These are phyloP conservation scores for Aplodontia rufa DNA, from an alignment of 2,113 vertebrate genomes.

Conservation along the genomic window DNA sequence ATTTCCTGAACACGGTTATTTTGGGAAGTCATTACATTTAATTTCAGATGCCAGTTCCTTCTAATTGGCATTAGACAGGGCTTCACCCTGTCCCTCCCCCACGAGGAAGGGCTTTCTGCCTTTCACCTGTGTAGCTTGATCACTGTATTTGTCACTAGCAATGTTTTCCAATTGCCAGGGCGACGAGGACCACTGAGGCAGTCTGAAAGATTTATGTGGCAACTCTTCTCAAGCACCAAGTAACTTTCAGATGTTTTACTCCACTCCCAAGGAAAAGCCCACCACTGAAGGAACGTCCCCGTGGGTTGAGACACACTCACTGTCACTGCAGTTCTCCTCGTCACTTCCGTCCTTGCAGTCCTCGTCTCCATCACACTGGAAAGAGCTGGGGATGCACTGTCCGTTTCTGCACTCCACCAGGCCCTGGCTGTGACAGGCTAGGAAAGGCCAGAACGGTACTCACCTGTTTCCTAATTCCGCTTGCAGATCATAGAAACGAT, in stretches of 20 bases:
- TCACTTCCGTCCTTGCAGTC: slow-evolving; percentile 97
- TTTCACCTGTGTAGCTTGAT: neutral
- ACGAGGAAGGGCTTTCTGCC: neutral
- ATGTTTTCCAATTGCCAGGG: neutral
- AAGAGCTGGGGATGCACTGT: slow-evolving; percentile 93
- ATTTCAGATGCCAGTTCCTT: slow-evolving; percentile 39
- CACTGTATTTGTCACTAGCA: neutral
- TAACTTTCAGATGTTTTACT: neutral
- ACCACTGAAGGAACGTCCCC: accelerated
- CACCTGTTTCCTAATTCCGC: neutral
- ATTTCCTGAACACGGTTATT: neutral
- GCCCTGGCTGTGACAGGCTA: slow-evolving; percentile 94
- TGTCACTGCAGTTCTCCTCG: slow-evolving; percentile 89
- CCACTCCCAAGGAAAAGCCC: neutral
- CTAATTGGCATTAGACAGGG: slow-evolving; percentile 32
- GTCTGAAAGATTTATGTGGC: neutral
- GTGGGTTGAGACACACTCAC: slow-evolving; percentile 67
- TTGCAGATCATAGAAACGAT: accelerated
- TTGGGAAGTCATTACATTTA: neutral
- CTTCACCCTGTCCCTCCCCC: neutral
- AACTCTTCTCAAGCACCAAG: neutral
- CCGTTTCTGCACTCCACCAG: slow-evolving; percentile 92
- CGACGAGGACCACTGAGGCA: neutral
- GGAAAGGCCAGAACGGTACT: neutral
- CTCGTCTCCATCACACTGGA: slow-evolving; percentile 94